Evolutionary conservation across 1,140 invertebrate genomes (phyloP).

Genomic region (Polyergus mexicanus): DNA sequence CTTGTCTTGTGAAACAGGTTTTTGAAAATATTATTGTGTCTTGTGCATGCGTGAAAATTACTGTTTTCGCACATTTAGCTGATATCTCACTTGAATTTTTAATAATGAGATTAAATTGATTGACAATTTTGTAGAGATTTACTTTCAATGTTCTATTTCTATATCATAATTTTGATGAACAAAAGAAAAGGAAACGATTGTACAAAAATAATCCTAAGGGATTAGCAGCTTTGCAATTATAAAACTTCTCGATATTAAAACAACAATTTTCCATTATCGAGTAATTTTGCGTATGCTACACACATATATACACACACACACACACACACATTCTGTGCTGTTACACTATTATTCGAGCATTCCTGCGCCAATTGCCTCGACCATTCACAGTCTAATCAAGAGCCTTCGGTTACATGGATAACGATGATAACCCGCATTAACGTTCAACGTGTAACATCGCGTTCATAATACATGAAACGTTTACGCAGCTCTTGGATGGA

Average conservation of each 20-base stretch:
- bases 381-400: constrained; percentile 43
- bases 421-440: constrained; percentile 52
- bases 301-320: background rate
- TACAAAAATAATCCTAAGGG: background rate
- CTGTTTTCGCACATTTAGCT: too few species aligned
- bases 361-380: background rate
- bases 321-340: background rate
- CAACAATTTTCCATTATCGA: background rate
- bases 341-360: constrained; percentile 37
- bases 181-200: background rate
- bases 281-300: background rate
- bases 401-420: constrained; percentile 50
- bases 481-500: constrained; percentile 29
- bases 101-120: too few species aligned
- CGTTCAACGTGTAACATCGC: constrained; percentile 34
- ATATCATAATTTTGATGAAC: background rate
- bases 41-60: too few species aligned
- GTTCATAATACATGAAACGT: constrained; percentile 35
- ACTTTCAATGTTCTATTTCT: background rate
- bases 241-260: background rate
- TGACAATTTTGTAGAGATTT: background rate
- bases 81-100: background rate
- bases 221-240: background rate
- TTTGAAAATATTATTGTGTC: background rate
- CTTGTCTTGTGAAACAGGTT: background rate